Evolutionary conservation across 2,888 invertebrate species (phyloP), one percentile per base, ranked within the genome.

Genomic region (Teinopalpus imperialis): DNA sequence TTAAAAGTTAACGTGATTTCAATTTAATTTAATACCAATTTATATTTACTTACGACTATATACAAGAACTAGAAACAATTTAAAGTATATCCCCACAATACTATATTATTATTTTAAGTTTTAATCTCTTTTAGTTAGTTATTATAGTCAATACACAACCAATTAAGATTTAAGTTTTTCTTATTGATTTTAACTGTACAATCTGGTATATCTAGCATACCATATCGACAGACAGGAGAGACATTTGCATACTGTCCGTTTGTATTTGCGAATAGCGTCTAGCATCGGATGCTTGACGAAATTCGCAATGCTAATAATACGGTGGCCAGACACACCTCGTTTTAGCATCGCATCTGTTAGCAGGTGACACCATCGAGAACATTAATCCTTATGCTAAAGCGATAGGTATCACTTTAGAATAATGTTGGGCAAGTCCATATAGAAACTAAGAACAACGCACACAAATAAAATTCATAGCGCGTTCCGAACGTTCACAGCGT

Each of bases 271-370:
- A 74, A 76, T 66, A 63, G 70, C 64, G 73, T 75, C 74, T 79
- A 78, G 72, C 65, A 63, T 63, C 68, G 66, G 70, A 65, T 69
- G 74, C 72, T 76, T 79, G 79, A 79, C 77, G 74, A 81, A 81
- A 81, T 82, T 78, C 79, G 74, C 74, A 80, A 72, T 81, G 79
- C 79, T 80, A 81, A 81, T 83, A 77, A 81, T 79, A 81, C 78
- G 81, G 78, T 79, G 66, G 74, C 71, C 77, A 80, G 80, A 79
- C 81, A 73, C 74, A 79, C 70, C 76, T 80, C 70, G 69, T 69
- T 62, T 65, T 55, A 61, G 59, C 57, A 59, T 63, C 66, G 63
- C 69, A 73, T 76, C 68, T 69, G 74, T 63, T 65, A 66, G 57
- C 57, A 66, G 64, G 70, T 64, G 52, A 55, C 21, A 45, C 45